Evolutionary conservation across 2,113 vertebrate species (phyloP).

Genomic region (Piaya cayana): DNA sequence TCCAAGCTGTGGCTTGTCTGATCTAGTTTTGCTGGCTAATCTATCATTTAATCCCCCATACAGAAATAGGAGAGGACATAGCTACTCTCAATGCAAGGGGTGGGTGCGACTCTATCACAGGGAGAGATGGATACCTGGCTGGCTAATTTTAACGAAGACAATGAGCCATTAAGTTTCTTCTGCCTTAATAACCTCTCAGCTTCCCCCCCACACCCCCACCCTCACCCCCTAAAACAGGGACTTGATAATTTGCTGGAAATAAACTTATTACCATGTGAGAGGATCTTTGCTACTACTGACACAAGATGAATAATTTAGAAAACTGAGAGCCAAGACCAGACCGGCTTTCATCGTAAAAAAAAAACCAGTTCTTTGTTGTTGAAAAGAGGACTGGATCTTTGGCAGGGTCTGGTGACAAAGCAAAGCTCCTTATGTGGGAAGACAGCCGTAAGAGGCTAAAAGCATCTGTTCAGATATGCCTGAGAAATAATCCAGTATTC

Average conservation of each 20-base stretch:
- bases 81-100: neutral
- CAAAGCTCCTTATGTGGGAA: slow-evolving; percentile 32
- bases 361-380: slow-evolving; percentile 47
- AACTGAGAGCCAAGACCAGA: neutral
- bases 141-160: neutral
- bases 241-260: neutral
- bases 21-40: neutral
- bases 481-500: neutral
- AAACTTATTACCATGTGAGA: neutral
- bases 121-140: neutral
- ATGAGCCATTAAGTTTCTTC: neutral
- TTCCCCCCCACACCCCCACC: fast-evolving
- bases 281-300: neutral
- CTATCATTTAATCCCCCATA: fast-evolving
- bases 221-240: neutral
- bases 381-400: slow-evolving; percentile 26
- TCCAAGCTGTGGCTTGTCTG: neutral
- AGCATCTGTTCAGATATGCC: neutral
- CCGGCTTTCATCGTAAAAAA: slow-evolving; percentile 44
- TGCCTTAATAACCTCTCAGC: neutral
- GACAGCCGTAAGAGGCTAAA: neutral
- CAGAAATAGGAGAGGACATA: neutral
- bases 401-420: slow-evolving; percentile 45
- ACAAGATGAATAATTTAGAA: neutral
- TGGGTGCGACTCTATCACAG: neutral